phyloP scores from a whole-genome alignment of 2,888 invertebrate genomes.

The Drosophila subsilvestris region DNA sequence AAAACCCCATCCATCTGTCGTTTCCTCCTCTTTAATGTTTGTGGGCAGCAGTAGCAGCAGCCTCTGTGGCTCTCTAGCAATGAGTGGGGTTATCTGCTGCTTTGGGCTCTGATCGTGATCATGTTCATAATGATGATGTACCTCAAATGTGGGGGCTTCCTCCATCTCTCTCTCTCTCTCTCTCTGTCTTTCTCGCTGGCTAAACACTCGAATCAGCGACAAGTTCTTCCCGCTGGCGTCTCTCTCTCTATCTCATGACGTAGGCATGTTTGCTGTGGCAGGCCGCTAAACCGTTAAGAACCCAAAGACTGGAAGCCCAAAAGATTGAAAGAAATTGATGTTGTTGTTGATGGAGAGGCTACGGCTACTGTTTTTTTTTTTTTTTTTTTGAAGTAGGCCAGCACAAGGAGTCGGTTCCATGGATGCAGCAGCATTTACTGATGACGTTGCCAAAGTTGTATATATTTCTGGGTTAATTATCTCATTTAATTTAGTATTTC shows the following conservation, averaged over 20 bases:
- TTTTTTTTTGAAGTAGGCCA: conserved; percentile 4
- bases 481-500: conserved; percentile 80
- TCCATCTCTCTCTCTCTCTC: neutral
- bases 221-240: conserved; percentile 36
- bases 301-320: conserved; percentile 53
- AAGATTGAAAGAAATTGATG: conserved; percentile 43
- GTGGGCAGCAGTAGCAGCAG: neutral
- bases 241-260: conserved; percentile 40
- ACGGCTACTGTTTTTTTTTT: conserved; percentile 11
- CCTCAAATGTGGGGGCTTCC: conserved; percentile 35
- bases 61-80: conserved; percentile 29
- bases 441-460: conserved; percentile 19
- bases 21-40: conserved; percentile 14
- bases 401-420: neutral
- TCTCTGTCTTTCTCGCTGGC: conserved; percentile 5
- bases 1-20: conserved; percentile 1
- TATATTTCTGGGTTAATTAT: conserved; percentile 65
- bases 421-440: too few species aligned
- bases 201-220: conserved; percentile 58
- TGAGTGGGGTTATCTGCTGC: conserved; percentile 51
- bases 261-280: conserved; percentile 49
- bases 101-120: conserved; percentile 38
- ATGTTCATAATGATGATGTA: conserved; percentile 49
- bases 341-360: conserved; percentile 13
- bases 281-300: conserved; percentile 57